Conservation (phyloP, 1,140 invertebrate species). For the Palaemon carinicauda region DNA sequence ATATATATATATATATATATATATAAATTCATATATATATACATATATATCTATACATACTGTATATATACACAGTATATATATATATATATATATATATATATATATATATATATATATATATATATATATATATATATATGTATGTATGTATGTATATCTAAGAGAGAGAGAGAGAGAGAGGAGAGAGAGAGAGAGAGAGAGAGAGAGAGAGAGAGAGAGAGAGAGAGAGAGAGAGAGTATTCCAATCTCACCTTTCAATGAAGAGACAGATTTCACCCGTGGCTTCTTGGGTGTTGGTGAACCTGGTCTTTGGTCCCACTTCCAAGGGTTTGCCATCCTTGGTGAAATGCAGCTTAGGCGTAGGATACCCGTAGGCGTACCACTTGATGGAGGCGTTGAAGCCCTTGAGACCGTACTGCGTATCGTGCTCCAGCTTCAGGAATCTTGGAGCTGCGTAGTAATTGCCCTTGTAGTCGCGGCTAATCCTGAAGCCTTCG, state of each 20-base stretch:
- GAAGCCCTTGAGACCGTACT: conserved; percentile 88
- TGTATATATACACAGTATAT: too few species aligned
- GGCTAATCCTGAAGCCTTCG: conserved; percentile 87
- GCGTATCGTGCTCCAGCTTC: conserved; percentile 81
- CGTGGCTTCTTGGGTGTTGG: conserved; percentile 46
- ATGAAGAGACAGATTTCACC: conserved; percentile 51
- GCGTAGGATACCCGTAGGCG: conserved; percentile 92
- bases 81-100: too few species aligned
- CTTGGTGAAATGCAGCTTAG: conserved; percentile 87
- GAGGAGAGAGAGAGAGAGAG: neutral
- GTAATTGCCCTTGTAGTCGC: conserved; percentile 83
- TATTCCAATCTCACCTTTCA: conserved; percentile 38
- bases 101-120: too few species aligned
- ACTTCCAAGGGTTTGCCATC: conserved; percentile 77
- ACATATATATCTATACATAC: too few species aligned
- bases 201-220: neutral
- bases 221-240: neutral
- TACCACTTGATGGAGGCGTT: conserved; percentile 89
- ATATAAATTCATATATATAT: too few species aligned
- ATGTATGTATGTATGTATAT: too few species aligned
- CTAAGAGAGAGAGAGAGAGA: conserved; percentile 9
- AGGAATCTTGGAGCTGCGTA: conserved; percentile 74
- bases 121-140: too few species aligned
- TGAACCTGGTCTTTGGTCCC: conserved; percentile 52
- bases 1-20: too few species aligned